Evolutionary conservation across 2,797 vertebrate species (phyloP).

Genomic region (Garrulus glandarius): DNA sequence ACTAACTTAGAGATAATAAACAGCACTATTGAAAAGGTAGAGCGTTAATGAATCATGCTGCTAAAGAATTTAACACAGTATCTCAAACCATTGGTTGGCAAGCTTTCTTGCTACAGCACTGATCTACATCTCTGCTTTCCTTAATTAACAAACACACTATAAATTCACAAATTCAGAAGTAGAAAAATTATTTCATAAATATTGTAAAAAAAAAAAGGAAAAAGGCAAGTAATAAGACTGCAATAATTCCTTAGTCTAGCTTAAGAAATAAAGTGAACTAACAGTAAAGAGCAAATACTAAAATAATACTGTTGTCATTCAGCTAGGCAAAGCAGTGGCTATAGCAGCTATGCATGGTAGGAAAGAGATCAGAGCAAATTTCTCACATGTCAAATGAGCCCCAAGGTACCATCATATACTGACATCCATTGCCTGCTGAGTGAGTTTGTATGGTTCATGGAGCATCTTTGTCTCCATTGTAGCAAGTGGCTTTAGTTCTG

Average conservation of each 20-base stretch:
- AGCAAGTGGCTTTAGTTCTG: not conserved
- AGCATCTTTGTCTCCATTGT: not conserved
- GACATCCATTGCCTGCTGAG: not conserved
- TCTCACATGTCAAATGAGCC: not conserved
- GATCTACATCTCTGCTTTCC: not conserved
- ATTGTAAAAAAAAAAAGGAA: rapidly evolving
- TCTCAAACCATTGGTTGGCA: not conserved
- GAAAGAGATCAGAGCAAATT: not conserved
- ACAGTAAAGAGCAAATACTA: not conserved
- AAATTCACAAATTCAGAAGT: not conserved
- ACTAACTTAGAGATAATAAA: not conserved
- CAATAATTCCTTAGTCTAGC: not conserved
- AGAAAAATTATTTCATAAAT: not conserved
- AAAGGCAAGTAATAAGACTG: not conserved
- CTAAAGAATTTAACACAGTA: not conserved
- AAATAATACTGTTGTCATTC: not conserved
- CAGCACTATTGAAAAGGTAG: not conserved
- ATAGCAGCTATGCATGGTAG: not conserved
- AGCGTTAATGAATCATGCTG: not conserved
- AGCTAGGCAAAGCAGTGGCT: not conserved
- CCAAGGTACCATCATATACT: not conserved
- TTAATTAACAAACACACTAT: not conserved
- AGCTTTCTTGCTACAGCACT: not conserved
- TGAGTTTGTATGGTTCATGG: not conserved
- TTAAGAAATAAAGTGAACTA: not conserved